phyloP scores from a whole-genome alignment of 2,797 vertebrate species.

The Halcyon chelicuti region DNA sequence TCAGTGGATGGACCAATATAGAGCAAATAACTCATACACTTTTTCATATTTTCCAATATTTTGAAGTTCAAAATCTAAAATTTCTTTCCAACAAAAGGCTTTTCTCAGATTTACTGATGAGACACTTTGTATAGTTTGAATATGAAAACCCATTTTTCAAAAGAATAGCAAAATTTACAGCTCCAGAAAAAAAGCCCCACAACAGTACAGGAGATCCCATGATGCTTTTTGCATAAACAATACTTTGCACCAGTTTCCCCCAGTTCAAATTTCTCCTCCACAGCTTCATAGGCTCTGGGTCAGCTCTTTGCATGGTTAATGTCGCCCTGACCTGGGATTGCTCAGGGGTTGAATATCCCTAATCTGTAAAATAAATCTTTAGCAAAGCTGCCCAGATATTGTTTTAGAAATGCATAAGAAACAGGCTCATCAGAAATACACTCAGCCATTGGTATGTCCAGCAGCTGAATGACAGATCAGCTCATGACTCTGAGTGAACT shows the following conservation, averaged over 20 bases:
- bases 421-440: background rate
- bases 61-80: constrained; percentile 4
- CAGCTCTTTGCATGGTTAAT: background rate
- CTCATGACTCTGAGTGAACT: constrained; percentile 19
- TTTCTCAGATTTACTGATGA: background rate
- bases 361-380: constrained; percentile 25
- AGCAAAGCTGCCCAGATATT: background rate
- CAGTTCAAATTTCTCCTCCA: background rate
- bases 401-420: background rate
- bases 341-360: background rate
- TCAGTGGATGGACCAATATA: background rate
- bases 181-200: background rate
- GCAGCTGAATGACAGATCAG: constrained; percentile 41
- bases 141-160: background rate
- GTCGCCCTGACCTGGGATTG: background rate
- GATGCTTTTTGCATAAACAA: background rate
- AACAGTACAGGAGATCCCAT: background rate
- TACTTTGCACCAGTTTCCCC: background rate
- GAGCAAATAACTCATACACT: background rate
- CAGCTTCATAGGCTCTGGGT: background rate
- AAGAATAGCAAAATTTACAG: background rate
- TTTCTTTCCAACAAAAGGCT: background rate
- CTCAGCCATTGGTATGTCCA: constrained; percentile 4
- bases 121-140: background rate
- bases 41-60: background rate